phyloP scores from a whole-genome alignment of 2,888 invertebrate species.

The Nomada goodeniana region DNA sequence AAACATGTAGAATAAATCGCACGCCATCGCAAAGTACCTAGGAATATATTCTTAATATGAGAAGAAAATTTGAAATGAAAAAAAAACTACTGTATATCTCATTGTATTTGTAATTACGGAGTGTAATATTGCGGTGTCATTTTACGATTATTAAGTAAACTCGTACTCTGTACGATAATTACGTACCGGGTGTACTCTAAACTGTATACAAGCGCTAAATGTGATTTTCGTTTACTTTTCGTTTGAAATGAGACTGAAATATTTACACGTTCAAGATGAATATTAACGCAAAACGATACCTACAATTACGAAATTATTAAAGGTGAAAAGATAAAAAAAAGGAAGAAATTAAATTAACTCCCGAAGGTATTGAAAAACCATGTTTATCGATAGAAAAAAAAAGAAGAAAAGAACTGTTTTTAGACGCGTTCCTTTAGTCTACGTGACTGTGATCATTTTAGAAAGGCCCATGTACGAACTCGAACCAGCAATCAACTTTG shows the following conservation, averaged over 20 bases:
- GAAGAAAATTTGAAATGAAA: constrained; percentile 71
- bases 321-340: not conserved
- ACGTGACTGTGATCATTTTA: constrained; percentile 76
- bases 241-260: constrained; percentile 50
- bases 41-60: constrained; percentile 81
- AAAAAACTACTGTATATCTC: constrained; percentile 76
- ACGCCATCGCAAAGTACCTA: constrained; percentile 78
- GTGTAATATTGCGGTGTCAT: constrained; percentile 76
- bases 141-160: constrained; percentile 75
- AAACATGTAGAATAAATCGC: constrained; percentile 67
- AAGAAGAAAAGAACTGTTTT: constrained; percentile 31
- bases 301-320: constrained; percentile 29
- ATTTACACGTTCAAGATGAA: constrained; percentile 29
- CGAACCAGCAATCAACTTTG: constrained; percentile 82
- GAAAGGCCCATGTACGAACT: constrained; percentile 76
- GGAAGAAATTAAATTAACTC: constrained; percentile 11
- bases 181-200: constrained; percentile 78
- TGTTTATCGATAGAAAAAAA: constrained; percentile 26
- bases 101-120: constrained; percentile 81
- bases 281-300: constrained; percentile 29
- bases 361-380: constrained; percentile 16
- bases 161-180: constrained; percentile 67
- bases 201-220: constrained; percentile 64
- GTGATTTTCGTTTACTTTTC: constrained; percentile 22
- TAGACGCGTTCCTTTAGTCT: constrained; percentile 60